Evolutionary conservation across 2,797 vertebrate genomes (phyloP), one percentile per base, ranked within the genome.

Genomic region (Danio jaintianensis): DNA sequence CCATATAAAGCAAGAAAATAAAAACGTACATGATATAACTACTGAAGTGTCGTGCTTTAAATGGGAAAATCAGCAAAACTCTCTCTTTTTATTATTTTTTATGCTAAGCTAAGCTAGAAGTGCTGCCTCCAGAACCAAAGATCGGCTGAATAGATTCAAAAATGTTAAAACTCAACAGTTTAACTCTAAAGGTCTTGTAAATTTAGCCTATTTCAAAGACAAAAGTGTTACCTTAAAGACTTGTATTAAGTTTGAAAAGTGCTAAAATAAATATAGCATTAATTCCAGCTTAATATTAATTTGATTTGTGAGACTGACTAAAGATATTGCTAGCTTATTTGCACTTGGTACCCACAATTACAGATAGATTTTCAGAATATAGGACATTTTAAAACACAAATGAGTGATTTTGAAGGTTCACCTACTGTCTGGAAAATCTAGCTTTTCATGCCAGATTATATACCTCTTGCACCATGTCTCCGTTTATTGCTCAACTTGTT

Each of bases 401-500:
- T 50, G 4, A 2, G 4, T 45, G 15, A 13, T 47, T 77, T 36
- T 67, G 2, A 56, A 56, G 40, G 40, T 67, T 67, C 15, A 56
- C 15, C 16, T 15, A 16, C 52, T 58, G 7, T 58, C 16, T 56
- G 63, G 63, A 38, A 38, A 77, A 47, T 68, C 47, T 77, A 42
- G 10, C 42, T 67, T 59, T 29, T 50, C 64, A 61, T 69, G 16
- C 63, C 68, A 69, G 53, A 59, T 38, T 78, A 11, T 50, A 48
- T 18, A 50, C 3, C 29, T 48, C 64, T 59, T 69, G 55, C 75
- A 59, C 6, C 12, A 69, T 8, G 12, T 59, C 64, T 45, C 20
- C 7, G 40, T 68, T 59, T 78, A 78, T 78, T 1, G 2, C 64
- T 69, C 7, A 47, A 20, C 75, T 68, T 67, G 52, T 59, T 61